Base-by-base conservation (phyloP, 1,140 invertebrate species). In the Drosophila kohkoa region DNA sequence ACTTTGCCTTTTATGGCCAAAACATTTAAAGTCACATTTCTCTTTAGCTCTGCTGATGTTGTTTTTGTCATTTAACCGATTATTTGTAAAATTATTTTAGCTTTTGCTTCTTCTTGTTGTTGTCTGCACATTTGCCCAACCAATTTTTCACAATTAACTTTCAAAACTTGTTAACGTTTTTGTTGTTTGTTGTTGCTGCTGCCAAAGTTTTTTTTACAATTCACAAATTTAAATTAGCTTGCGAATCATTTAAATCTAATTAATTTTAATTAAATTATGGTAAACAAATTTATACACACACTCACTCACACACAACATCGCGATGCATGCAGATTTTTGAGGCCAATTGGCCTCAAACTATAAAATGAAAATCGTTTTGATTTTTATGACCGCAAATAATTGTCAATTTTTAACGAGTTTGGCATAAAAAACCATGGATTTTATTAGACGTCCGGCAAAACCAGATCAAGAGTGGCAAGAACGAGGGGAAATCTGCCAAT, bases 131-230 rank as follows among this genome's bases (percentile, higher is more conserved):
- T 83, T 89, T 88, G 85, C 77, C 54, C 68, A 76, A 48, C 54
- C 77, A 75, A 85, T 88, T 88, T 89, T 89, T 88, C 85, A 88
- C 81, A 89, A 88, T 88, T 89, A 85, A 81, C 77, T 85, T 88
- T 83, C 51, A 10, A 82, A 74, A 75, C 30, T 75, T 69, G 48
- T 69, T 62, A 30, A 11, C 35, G 41, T 54, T 58, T 6, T 54
- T 54, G 28, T 54, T 7, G n/a, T 35, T n/a, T n/a, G n/a, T n/a
- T 46, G 45, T 49, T 57, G 46, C 55, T 57, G 60, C 46, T 46
- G 25, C 20, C 3, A 48, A 41, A 43, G 20, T 25, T 25, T 28
- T 59, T 51, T 59, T 38, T n/a, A n/a, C 20, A 49, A 48, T 52
- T 45, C 46, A 70, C 45, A 62, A 66, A 69, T 75, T 54, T 72